Conservation (phyloP, 2,797 vertebrate genomes). For the Peromyscus attwateri region DNA sequence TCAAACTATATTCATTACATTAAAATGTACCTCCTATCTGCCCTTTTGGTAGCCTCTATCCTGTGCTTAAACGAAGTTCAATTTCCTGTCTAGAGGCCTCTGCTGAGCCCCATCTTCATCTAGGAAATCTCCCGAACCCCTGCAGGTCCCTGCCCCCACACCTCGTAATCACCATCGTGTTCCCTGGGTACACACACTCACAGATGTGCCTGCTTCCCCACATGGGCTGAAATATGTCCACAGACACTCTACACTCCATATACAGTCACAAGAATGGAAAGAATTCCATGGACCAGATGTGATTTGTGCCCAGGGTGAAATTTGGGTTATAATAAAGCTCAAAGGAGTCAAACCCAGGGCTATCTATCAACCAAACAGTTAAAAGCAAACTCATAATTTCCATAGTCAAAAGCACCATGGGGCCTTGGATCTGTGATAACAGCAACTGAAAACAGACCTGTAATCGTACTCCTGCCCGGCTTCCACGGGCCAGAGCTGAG, state of each 20-base stretch:
- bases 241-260: neutral
- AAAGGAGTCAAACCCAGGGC: conserved; percentile 29
- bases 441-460: neutral
- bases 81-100: conserved; percentile 42
- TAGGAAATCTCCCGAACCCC: neutral
- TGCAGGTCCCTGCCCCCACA: neutral
- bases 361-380: neutral
- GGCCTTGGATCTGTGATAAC: neutral
- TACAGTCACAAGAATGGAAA: conserved; percentile 41
- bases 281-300: conserved; percentile 51
- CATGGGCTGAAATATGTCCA: neutral
- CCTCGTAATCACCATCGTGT: accelerated
- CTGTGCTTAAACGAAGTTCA: neutral
- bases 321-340: conserved; percentile 49
- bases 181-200: neutral
- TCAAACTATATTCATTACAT: conserved; percentile 6
- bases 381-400: conserved; percentile 35
- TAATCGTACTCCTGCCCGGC: neutral
- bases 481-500: neutral
- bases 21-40: conserved; percentile 33
- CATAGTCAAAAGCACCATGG: conserved; percentile 11
- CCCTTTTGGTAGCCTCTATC: neutral
- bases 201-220: neutral
- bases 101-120: neutral
- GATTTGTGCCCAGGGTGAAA: conserved; percentile 45